Evolutionary conservation across 2,888 invertebrate species (phyloP), one percentile per base, ranked within the genome.

Genomic region (Catocala nupta): DNA sequence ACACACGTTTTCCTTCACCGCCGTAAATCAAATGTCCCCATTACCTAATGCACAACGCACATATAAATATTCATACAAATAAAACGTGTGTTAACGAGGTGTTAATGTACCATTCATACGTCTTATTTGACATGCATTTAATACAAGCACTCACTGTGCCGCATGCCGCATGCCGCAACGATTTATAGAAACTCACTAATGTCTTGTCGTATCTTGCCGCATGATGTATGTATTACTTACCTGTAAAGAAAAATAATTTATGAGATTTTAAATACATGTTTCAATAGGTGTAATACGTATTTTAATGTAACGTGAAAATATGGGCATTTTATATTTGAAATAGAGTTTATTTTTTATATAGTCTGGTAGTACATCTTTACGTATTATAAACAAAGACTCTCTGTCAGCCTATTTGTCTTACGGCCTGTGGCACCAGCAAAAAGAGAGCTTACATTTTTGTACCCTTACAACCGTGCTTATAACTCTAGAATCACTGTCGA

Each of bases 91-190:
- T 64, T 57, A 62, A 49, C 54, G 55, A 60, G n/a, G 5, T 49
- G n/a, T 13, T 78, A 80, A 73, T 78, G 71, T 73, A 81, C 82
- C 81, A 81, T 70, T 68, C 59, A 81, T 84, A 78, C 64, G 81
- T 85, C 81, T 73, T 66, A 69, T 67, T 76, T 71, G 77, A 71
- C 64, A 63, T 44, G 42, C 53, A 64, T 71, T 65, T 65, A 73
- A 72, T 71, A 43, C n/a, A 25, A 34, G 6, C 44, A 34, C 0
- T n/a, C 42, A 13, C 51, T 6, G 13, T 7, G 16, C 25, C 12
- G 13, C 42, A 12, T 8, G 53, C 3, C 36, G n/a, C 44, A 36
- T 25, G 25, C 25, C 25, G 45, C 10, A 5, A 16, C 7, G 47
- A 36, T 36, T 36, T 55, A 34, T 36, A 43, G 12, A 43, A 49